Evolutionary conservation across 2,113 vertebrate species (phyloP), one percentile per base, ranked within the genome.

Genomic region (Tetrao urogallus): DNA sequence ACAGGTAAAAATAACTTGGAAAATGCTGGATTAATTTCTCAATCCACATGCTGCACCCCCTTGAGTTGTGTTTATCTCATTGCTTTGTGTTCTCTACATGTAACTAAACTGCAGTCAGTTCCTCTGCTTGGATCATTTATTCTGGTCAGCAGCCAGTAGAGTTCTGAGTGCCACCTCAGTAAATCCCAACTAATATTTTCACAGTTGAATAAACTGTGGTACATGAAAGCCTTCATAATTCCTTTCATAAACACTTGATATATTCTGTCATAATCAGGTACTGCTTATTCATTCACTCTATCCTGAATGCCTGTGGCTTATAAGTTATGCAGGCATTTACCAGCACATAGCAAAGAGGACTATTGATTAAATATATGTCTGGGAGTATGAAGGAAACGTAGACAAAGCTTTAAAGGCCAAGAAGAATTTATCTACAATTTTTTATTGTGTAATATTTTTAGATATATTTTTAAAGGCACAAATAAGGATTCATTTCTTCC

Each of bases 111-210:
- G 90, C 74, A 95, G 69, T 70, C 32, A 82, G 38, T 79, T 82
- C 42, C 86, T 96, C 90, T 93, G 57, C 91, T 84, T 87, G 75
- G 57, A 56, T 32, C 58, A 89, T 96, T 97, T 93, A 91, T 87
- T 48, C 73, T 95, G 96, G 93, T 93, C 64, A 56, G 76, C 38
- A 1, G 89, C 63, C 92, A 97, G 73, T 22, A 81, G 43, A 82
- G 69, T 63, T 90, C 82, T 47, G 47, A 96, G 96, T 61, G 65
- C 34, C 34, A 40, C 11, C 82, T 95, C 94, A 78, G 48, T 95
- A 92, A 93, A 95, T 54, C 93, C 89, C 75, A 10, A 45, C 81
- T 67, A 95, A 93, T 96, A 91, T 97, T 97, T 97, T 97, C 91
- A 79, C 90, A 96, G 96, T 96, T 96, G 90, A 57, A 96, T 96